Conservation (phyloP, 2,113 vertebrate species). For the Eulacestoma nigropectus region DNA sequence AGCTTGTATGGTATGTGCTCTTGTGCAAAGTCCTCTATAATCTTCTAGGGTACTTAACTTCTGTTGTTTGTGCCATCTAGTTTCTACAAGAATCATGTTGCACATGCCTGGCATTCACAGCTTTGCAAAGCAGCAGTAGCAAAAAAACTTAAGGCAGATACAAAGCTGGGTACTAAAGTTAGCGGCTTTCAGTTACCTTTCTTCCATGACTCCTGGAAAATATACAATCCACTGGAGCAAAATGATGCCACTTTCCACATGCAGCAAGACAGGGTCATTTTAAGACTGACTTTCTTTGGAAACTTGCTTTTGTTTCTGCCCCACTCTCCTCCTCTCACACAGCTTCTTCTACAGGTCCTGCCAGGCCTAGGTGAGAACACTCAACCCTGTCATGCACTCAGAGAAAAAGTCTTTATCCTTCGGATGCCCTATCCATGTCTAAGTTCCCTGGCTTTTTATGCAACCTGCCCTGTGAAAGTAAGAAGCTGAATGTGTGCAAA, state of each 20-base stretch:
- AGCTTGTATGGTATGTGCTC: not conserved
- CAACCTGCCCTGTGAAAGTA: not conserved
- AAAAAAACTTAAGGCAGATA: not conserved
- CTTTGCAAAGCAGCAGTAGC: not conserved
- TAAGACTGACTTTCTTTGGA: not conserved
- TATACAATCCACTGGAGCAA: not conserved
- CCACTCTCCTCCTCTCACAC: too few relatives aligned
- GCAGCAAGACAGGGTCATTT: not conserved
- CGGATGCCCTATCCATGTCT: accelerated
- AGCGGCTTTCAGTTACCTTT: not conserved
- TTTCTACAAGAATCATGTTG: not conserved
- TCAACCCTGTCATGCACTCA: not conserved
- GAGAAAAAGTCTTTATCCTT: not conserved
- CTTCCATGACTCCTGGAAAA: not conserved
- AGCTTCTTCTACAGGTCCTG: not conserved
- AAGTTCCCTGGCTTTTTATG: not conserved
- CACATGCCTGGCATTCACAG: not conserved
- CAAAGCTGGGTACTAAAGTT: not conserved
- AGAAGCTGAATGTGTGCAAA: not conserved
- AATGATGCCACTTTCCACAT: not conserved
- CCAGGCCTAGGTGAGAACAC: not conserved
- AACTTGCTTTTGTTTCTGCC: not conserved
- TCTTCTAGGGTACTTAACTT: not conserved
- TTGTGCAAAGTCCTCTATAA: not conserved
- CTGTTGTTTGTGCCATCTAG: not conserved